Percentiles rank a stretch among this genome's conserved stretches.
These are phyloP conservation scores for Galemys pyrenaicus DNA, from an alignment of 2,113 vertebrate species.

Conservation along the genomic window DNA sequence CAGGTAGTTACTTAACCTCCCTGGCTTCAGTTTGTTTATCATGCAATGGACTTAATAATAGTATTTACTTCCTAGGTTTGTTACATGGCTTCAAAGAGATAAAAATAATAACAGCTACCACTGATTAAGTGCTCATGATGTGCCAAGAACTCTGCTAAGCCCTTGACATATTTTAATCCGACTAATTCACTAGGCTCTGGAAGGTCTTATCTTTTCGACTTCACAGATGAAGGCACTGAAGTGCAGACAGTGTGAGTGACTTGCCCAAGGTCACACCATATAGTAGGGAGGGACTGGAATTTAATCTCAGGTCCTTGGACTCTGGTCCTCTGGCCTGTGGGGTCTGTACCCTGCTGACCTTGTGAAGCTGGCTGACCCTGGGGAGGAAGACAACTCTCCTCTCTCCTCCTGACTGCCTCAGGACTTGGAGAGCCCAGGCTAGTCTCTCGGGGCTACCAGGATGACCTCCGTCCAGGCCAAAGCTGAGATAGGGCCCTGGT, in stretches of 20 bases:
- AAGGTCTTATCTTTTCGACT: not conserved
- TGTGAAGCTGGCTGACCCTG: not conserved
- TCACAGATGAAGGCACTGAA: not conserved
- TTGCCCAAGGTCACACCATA: not conserved
- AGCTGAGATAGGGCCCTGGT: not conserved
- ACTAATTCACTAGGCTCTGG: not conserved
- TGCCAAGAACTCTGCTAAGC: not conserved
- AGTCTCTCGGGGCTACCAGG: not conserved
- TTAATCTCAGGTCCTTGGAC: not conserved
- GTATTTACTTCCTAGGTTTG: not conserved
- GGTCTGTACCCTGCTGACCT: not conserved
- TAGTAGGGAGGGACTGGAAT: not conserved
- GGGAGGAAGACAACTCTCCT: fast-evolving
- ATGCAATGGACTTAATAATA: not conserved
- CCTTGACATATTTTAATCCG: not conserved
- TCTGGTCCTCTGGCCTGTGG: not conserved
- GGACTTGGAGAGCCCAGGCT: not conserved
- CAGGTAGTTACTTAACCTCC: not conserved
- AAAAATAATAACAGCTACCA: not conserved
- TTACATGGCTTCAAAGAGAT: not conserved
- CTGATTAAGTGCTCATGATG: not conserved
- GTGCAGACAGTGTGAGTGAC: not conserved
- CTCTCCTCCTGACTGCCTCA: not conserved
- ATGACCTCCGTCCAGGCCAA: not conserved
- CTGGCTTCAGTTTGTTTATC: not conserved